A percentile compares a stretch with the other conserved stretches of the same genome.
Conservation (phyloP, 2,797 vertebrate species). For the Pseudotriccus pelzelni region DNA sequence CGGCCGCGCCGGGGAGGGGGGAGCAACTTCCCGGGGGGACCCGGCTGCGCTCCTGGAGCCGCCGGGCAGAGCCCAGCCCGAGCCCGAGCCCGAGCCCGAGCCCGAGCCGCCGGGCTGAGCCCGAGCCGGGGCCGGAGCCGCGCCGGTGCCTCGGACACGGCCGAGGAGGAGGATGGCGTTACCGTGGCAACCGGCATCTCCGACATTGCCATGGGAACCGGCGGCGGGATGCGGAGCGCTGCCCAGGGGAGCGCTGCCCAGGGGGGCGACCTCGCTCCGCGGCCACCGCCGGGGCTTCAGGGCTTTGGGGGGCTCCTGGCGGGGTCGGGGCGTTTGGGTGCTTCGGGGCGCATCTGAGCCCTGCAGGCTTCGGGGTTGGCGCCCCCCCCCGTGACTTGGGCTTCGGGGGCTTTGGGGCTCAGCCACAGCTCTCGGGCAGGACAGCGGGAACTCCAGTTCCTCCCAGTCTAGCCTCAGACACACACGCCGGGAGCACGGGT, state of each 20-base stretch:
- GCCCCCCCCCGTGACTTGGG: background rate
- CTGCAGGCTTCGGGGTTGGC: background rate
- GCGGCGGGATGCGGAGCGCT: slow-evolving; percentile 70
- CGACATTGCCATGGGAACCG: slow-evolving; percentile 95
- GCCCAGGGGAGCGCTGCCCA: slow-evolving; percentile 42
- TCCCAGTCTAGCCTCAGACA: background rate
- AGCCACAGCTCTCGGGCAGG: background rate
- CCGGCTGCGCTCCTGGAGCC: background rate
- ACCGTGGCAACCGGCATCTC: slow-evolving; percentile 91
- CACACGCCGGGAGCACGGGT: background rate
- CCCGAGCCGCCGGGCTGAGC: background rate
- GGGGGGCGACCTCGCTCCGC: background rate
- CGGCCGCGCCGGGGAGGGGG: background rate
- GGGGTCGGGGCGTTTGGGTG: background rate
- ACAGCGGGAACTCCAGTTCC: slow-evolving; percentile 1
- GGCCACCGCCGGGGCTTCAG: background rate
- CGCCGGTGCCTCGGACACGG: slow-evolving; percentile 49
- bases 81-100: background rate
- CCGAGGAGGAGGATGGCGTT: slow-evolving; percentile 81
- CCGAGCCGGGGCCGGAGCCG: background rate
- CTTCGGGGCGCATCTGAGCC: background rate
- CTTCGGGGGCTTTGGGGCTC: background rate
- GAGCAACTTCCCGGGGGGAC: background rate
- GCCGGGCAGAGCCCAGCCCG: background rate
- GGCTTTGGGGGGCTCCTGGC: background rate